A percentile compares a stretch with the other conserved stretches of the same genome.
Conservation (phyloP, 2,797 vertebrate genomes). For the Eleutherodactylus coqui region DNA sequence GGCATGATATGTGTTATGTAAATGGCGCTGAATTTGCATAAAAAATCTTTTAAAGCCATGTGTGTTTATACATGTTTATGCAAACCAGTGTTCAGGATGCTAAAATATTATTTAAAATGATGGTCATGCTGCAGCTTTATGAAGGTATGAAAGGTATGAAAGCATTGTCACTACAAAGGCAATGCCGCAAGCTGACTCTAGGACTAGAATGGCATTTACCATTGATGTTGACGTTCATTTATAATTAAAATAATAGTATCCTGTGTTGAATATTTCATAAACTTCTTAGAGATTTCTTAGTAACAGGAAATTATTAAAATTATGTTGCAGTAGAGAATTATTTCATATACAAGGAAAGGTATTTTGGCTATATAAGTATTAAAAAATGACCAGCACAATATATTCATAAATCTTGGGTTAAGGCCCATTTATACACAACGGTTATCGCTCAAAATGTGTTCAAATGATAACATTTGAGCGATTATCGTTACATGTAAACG, state of each 20-base stretch:
- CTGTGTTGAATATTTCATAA: conserved; percentile 34
- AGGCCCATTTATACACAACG: too few relatives aligned
- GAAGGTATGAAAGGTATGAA: conserved; percentile 2
- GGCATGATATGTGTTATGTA: not conserved
- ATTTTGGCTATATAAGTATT: not conserved
- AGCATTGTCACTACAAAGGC: conserved; percentile 32
- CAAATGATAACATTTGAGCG: too few relatives aligned
- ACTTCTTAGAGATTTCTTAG: not conserved
- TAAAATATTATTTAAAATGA: conserved; percentile 12
- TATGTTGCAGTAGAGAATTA: not conserved
- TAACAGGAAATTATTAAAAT: not conserved
- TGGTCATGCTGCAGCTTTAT: not conserved
- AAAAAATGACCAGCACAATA: not conserved
- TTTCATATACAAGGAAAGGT: not conserved
- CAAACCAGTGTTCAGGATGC: not conserved
- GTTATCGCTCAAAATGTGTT: too few relatives aligned
- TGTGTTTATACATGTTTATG: not conserved
- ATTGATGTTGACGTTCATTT: conserved; percentile 55
- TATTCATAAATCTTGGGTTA: not conserved
- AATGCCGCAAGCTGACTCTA: conserved; percentile 1
- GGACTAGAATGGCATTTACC: conserved; percentile 13
- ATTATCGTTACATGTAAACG: too few relatives aligned
- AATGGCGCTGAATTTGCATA: not conserved
- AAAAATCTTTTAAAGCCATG: not conserved
- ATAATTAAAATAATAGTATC: conserved; percentile 41